phyloP scores from a whole-genome alignment of 2,888 invertebrate genomes.

The Tubulanus polymorphus region DNA sequence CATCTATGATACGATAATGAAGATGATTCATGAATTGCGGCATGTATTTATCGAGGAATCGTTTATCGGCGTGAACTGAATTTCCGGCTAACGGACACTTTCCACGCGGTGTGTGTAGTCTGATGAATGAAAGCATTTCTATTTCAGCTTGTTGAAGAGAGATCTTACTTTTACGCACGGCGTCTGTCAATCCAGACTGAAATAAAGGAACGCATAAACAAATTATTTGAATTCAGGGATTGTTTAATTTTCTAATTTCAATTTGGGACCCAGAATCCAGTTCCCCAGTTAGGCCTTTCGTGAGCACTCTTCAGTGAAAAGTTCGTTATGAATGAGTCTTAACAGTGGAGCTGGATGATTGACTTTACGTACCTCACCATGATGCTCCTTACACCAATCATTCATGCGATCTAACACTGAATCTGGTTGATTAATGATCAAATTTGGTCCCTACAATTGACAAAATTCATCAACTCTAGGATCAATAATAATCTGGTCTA shows the following conservation, averaged over 20 bases:
- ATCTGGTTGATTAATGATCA: constrained; percentile 75
- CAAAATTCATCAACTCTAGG: not conserved
- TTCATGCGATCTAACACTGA: constrained; percentile 71
- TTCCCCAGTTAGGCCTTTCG: not conserved
- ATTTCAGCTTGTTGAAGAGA: constrained; percentile 67
- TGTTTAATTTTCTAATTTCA: not conserved
- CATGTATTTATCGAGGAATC: constrained; percentile 80
- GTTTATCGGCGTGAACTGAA: constrained; percentile 78
- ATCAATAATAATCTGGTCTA: not conserved
- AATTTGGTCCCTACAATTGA: constrained; percentile 61
- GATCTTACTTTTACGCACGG: constrained; percentile 66
- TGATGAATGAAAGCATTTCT: constrained; percentile 68
- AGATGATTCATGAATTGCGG: constrained; percentile 72
- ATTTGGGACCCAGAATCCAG: too few species aligned
- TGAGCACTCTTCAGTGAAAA: not conserved
- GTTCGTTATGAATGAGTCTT: not conserved
- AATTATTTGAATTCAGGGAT: not conserved
- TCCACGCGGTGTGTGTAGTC: constrained; percentile 58
- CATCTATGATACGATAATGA: constrained; percentile 91
- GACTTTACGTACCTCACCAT: constrained; percentile 64
- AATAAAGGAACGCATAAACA: constrained; percentile 15
- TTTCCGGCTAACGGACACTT: constrained; percentile 72
- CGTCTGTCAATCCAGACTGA: constrained; percentile 77
- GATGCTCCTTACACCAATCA: constrained; percentile 78
- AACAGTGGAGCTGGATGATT: not conserved